Conservation (phyloP, 1,140 invertebrate species). For the Aphelenchoides fujianensis region DNA sequence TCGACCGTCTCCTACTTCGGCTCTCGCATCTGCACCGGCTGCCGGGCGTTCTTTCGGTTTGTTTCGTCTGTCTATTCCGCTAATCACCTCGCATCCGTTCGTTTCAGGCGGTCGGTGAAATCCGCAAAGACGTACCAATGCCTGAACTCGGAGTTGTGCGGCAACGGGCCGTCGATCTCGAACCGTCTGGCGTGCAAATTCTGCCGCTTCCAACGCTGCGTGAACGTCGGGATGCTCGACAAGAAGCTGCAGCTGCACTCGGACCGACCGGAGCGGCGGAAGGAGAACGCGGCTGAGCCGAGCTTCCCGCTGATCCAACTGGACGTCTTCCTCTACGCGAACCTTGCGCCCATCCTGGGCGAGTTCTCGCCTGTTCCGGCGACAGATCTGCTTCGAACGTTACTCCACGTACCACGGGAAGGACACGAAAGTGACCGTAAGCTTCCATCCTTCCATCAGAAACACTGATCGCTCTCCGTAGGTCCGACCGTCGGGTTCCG, state of each 20-base stretch:
- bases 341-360: background rate
- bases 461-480: no score
- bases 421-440: background rate
- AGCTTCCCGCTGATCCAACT: constrained; percentile 10
- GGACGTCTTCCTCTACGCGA: background rate
- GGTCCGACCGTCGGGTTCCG: no score
- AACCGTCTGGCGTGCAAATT: constrained; percentile 5
- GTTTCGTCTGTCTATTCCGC: no score
- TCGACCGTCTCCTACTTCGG: constrained; percentile 6
- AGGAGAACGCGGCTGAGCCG: background rate
- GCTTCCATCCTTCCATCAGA: no score
- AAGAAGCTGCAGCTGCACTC: background rate
- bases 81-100: no score
- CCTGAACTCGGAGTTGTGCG: background rate
- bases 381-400: background rate
- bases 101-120: background rate
- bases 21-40: background rate
- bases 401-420: constrained; percentile 10
- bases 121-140: background rate
- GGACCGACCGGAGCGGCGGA: background rate
- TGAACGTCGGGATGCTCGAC: background rate
- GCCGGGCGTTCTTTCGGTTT: background rate
- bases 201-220: constrained; percentile 5
- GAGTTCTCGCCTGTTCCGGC: background rate
- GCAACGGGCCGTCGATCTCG: background rate